Evolutionary conservation across 2,797 vertebrate genomes (phyloP), one percentile per base, ranked within the genome.

Genomic region (Myoxocephalus aenaeus): DNA sequence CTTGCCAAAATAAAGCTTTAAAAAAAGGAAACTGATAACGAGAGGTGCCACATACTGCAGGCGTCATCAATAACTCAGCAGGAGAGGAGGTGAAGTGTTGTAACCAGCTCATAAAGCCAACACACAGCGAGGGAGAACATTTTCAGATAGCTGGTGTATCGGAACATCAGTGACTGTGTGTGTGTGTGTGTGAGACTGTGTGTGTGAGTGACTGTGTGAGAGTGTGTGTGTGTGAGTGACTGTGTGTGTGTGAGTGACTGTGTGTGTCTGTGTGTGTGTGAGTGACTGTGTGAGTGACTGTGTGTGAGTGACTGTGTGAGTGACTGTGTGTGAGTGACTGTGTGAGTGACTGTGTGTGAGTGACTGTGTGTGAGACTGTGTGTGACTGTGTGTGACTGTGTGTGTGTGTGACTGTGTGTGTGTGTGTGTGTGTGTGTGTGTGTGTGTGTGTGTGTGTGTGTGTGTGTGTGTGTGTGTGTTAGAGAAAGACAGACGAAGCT

Each of bases 11-110:
- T 50, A 73, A 80, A 79, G 44, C 69, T 65, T 62, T 27, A 27
- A 82, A 68, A 65, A 42, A 0, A 12, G n/a, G 50, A 22, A 12
- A 27, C 50, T 5, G 22, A 36, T 13, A 34, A 58, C 65, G 25
- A 51, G 65, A 77, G 77, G 42, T 20, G 76, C 59, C 27, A 22
- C 54, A 56, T 63, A 50, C 56, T 64, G 18, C 70, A 64, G 66
- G 68, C 12, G n/a, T 56, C 85, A 65, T 80, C 81, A 76, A 71
- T 87, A 86, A 82, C 70, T 82, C 75, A 82, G 61, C 2, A 70
- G 75, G 51, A n/a, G 74, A 73, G 51, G 66, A 63, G 56, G 70
- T 32, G 63, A 80, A 48, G 40, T 50, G 61, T 7, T 66, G 71
- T 57, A 59, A 70, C 50, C 69, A 32, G 67, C 73, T 77, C 70